These are phyloP conservation scores for Herpetotheres cachinnans DNA, from an alignment of 2,113 vertebrate species.

Conservation along the genomic window DNA sequence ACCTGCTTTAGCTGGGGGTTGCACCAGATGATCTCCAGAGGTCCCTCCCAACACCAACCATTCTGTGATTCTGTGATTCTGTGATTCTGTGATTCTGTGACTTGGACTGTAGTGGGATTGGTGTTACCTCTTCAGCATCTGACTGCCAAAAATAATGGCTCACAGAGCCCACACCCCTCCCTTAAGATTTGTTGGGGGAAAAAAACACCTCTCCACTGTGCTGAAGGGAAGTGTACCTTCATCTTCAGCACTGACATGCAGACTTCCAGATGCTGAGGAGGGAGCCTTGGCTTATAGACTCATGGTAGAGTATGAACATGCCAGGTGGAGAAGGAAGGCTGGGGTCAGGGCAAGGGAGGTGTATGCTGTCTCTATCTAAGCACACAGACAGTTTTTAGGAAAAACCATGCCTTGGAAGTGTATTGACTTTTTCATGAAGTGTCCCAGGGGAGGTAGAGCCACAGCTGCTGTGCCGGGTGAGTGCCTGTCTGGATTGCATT, in stretches of 20 bases:
- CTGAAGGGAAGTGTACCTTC: not conserved
- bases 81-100: too few species aligned
- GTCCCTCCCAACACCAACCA: too few species aligned
- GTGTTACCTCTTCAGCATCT: not conserved
- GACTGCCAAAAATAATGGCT: not conserved
- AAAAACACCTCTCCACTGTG: not conserved
- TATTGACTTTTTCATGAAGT: not conserved
- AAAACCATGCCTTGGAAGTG: not conserved
- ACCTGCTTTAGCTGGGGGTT: too few species aligned
- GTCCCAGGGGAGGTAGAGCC: not conserved
- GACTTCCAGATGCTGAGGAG: not conserved
- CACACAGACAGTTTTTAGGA: not conserved
- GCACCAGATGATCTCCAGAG: too few species aligned
- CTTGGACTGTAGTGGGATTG: not conserved
- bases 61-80: too few species aligned
- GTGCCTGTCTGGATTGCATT: not conserved
- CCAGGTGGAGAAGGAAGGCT: not conserved
- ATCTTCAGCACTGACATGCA: not conserved
- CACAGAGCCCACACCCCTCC: rapidly evolving
- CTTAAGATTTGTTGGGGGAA: not conserved
- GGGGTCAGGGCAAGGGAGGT: not conserved
- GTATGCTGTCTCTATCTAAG: not conserved
- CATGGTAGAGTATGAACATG: not conserved
- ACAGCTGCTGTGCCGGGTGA: constrained; percentile 6
- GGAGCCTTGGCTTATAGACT: not conserved